phyloP scores from a whole-genome alignment of 2,888 invertebrate species.

The Ethmia dodecea region DNA sequence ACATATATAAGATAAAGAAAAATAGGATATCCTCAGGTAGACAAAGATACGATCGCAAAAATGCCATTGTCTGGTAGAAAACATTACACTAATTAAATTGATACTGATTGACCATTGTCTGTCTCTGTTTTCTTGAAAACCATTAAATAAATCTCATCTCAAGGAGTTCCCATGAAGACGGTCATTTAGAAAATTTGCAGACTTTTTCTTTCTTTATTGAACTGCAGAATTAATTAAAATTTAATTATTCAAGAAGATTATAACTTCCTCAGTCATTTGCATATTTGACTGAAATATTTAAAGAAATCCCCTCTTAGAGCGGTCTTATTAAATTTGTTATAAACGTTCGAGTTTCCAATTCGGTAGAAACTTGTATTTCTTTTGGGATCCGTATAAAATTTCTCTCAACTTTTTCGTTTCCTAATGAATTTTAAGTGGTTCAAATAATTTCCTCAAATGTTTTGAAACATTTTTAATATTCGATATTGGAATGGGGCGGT shows the following conservation, averaged over 20 bases:
- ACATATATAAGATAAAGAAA: no score
- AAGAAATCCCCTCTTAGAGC: conserved; percentile 50
- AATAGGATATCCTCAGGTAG: no score
- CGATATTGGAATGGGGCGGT: no score
- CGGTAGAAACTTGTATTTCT: conserved; percentile 44
- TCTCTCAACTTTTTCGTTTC: conserved; percentile 33
- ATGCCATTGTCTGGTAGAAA: background rate
- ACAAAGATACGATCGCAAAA: no score
- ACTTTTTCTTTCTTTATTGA: conserved; percentile 24
- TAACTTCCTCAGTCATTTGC: conserved; percentile 60
- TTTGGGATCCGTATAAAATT: conserved; percentile 32
- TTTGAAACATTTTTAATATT: no score
- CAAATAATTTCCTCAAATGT: background rate
- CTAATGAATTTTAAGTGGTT: conserved; percentile 49
- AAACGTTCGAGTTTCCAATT: conserved; percentile 38
- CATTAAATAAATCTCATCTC: background rate
- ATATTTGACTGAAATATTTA: conserved; percentile 59
- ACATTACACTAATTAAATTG: no score
- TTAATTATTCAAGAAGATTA: conserved; percentile 61
- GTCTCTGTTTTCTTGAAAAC: background rate
- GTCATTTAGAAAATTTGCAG: background rate
- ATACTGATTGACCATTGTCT: no score
- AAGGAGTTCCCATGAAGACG: background rate
- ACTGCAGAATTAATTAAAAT: conserved; percentile 52
- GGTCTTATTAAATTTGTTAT: conserved; percentile 60